phyloP scores from a whole-genome alignment of 1,140 invertebrate species.

The Drosophila albomicans region DNA sequence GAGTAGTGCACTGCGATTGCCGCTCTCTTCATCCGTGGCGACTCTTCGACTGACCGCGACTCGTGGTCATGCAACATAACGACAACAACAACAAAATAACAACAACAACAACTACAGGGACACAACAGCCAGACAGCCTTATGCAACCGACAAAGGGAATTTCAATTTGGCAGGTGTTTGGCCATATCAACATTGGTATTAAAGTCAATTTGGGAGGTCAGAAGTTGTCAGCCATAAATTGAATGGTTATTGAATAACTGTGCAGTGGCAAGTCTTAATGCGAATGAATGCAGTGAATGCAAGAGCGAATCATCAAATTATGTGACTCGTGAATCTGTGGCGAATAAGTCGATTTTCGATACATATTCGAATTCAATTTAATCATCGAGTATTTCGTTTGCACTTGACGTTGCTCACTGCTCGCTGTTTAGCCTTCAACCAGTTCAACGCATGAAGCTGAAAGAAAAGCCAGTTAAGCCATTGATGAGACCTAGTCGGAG shows the following conservation, averaged over 20 bases:
- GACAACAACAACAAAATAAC: too few relatives aligned
- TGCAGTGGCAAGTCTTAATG: background rate
- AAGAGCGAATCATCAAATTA: background rate
- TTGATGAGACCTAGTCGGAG: conserved; percentile 20
- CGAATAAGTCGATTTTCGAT: background rate
- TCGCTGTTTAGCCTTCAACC: background rate
- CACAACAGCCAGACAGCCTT: background rate
- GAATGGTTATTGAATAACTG: conserved; percentile 1
- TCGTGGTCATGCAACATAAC: background rate
- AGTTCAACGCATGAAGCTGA: background rate
- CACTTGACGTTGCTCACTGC: background rate
- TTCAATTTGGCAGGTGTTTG: conserved; percentile 20
- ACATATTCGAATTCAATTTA: background rate
- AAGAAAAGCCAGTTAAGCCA: conserved; percentile 11
- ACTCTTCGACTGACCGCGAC: conserved; percentile 1
- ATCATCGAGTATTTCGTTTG: background rate
- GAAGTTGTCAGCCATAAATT: conserved; percentile 1
- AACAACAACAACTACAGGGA: too few relatives aligned
- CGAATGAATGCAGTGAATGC: conserved; percentile 7
- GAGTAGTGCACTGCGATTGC: background rate
- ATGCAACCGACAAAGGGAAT: conserved; percentile 13
- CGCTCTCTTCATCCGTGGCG: background rate
- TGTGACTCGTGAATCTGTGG: background rate
- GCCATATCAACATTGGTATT: conserved; percentile 9
- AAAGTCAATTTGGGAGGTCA: conserved; percentile 8